Conservation (phyloP, 2,113 vertebrate species). For the Caranx ignobilis region DNA sequence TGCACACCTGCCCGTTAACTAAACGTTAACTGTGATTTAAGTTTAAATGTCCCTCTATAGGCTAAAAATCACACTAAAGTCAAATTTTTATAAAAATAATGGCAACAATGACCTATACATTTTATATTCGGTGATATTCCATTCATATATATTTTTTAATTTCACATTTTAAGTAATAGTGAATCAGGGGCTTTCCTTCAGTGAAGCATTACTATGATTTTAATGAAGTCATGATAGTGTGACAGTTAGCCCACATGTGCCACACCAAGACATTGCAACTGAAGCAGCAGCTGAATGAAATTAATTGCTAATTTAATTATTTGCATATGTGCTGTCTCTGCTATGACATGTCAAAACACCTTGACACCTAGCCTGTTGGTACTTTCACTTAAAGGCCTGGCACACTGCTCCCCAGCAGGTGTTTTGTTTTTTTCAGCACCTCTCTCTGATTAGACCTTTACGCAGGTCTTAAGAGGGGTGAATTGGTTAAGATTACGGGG, state of each 20-base stretch:
- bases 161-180: background rate
- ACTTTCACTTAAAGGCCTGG: background rate
- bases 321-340: background rate
- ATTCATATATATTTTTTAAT: background rate
- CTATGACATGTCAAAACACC: background rate
- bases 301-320: background rate
- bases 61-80: no score
- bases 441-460: background rate
- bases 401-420: background rate
- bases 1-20: background rate
- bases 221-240: background rate
- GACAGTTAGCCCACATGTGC: background rate
- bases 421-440: background rate
- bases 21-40: no score
- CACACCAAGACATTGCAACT: background rate
- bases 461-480: constrained; percentile 10
- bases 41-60: no score
- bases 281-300: background rate
- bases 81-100: background rate
- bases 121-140: background rate
- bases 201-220: no score
- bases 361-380: background rate
- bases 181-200: background rate
- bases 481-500: constrained; percentile 10
- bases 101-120: background rate